These are phyloP conservation scores for Athetis lepigone DNA, from an alignment of 2,888 invertebrate genomes.

Conservation along the genomic window DNA sequence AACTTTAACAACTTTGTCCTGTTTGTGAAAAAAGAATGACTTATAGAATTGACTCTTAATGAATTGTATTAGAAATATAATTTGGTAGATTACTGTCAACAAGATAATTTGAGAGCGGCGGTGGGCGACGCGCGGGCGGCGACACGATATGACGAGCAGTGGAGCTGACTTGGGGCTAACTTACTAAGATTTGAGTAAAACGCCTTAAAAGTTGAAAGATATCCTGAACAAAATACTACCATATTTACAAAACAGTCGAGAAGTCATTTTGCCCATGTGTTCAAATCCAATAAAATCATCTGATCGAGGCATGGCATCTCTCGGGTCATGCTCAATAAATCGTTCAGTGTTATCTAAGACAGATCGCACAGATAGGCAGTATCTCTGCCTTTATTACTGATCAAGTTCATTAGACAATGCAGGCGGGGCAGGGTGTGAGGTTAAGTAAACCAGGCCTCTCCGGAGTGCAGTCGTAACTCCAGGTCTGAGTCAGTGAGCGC, in stretches of 20 bases:
- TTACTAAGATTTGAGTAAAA: not conserved
- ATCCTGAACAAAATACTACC: too few species aligned
- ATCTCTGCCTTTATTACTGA: too few species aligned
- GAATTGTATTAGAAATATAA: not conserved
- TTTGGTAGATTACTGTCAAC: slow-evolving; percentile 11
- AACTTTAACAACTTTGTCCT: not conserved
- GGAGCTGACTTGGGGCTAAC: not conserved
- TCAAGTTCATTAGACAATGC: too few species aligned
- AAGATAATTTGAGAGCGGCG: not conserved
- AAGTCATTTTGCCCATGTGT: too few species aligned
- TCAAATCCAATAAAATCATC: too few species aligned
- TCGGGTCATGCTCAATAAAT: too few species aligned
- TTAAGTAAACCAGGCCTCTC: slow-evolving; percentile 9
- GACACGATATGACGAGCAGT: not conserved
- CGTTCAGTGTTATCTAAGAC: too few species aligned
- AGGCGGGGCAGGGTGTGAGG: too few species aligned
- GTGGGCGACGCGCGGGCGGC: slow-evolving; percentile 7
- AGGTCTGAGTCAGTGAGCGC: slow-evolving; percentile 23
- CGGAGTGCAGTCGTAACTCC: slow-evolving; percentile 24
- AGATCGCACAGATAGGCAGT: too few species aligned
- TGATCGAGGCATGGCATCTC: too few species aligned
- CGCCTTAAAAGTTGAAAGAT: too few species aligned
- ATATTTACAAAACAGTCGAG: too few species aligned
- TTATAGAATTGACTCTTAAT: not conserved
- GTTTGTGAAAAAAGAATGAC: not conserved